Evolutionary conservation across 2,797 vertebrate genomes (phyloP).

Genomic region (Oryzias sinensis): DNA sequence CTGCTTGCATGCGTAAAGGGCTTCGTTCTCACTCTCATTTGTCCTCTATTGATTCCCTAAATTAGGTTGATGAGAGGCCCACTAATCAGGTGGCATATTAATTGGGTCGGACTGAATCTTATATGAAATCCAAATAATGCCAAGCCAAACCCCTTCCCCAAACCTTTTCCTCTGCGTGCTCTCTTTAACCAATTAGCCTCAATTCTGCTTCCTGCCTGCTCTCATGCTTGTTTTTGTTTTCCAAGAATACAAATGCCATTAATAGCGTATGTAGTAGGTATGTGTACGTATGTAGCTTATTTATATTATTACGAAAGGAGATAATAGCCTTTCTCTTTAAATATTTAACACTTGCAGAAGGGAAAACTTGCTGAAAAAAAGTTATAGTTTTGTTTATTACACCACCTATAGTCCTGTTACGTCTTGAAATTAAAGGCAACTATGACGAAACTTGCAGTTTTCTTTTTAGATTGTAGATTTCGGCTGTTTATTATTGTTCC

Average conservation of each 20-base stretch:
- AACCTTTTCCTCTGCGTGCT: constrained; percentile 71
- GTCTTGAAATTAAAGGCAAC: too few relatives aligned
- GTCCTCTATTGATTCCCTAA: constrained; percentile 81
- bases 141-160: constrained; percentile 69
- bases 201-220: constrained; percentile 62
- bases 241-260: constrained; percentile 41
- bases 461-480: too few relatives aligned
- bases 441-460: too few relatives aligned
- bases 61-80: constrained; percentile 86
- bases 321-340: too few relatives aligned
- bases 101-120: constrained; percentile 79
- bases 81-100: constrained; percentile 82
- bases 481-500: too few relatives aligned
- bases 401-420: too few relatives aligned
- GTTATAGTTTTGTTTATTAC: too few relatives aligned
- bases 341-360: too few relatives aligned
- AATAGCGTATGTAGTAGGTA: constrained; percentile 12
- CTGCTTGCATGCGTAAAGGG: constrained; percentile 77
- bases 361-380: too few relatives aligned
- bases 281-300: constrained; percentile 4
- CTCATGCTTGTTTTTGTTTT: constrained; percentile 38
- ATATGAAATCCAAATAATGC: constrained; percentile 81
- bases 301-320: too few relatives aligned
- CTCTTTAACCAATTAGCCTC: constrained; percentile 75
- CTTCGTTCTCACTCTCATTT: constrained; percentile 79